Evolutionary conservation across 2,113 vertebrate genomes (phyloP).

Genomic region (Columba janthina): DNA sequence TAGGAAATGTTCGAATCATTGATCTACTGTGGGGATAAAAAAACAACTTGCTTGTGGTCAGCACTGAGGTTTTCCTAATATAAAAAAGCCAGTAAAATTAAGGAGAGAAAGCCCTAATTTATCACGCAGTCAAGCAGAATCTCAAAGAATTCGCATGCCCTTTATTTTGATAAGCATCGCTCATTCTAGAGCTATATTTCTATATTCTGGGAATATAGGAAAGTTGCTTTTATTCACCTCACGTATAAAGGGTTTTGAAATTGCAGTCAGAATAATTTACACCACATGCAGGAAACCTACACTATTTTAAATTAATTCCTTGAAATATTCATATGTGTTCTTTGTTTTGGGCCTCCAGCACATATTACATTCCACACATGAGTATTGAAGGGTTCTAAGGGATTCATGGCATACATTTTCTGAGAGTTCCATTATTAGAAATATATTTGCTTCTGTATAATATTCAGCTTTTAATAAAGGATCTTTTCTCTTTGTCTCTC

Average conservation of each 20-base stretch:
- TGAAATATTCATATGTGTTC: not conserved
- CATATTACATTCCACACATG: not conserved
- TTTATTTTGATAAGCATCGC: not conserved
- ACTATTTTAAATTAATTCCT: slow-evolving; percentile 16
- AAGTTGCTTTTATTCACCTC: not conserved
- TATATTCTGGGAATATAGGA: not conserved
- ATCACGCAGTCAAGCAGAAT: not conserved
- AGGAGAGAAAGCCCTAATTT: not conserved
- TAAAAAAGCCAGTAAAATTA: not conserved
- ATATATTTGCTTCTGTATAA: not conserved
- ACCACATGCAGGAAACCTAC: not conserved
- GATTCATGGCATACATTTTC: not conserved
- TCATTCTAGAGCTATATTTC: not conserved
- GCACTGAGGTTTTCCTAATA: not conserved
- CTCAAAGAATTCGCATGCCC: not conserved
- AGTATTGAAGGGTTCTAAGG: not conserved
- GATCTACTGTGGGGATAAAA: not conserved
- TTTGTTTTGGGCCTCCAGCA: not conserved
- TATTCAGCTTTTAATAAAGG: not conserved
- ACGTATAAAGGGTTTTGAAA: not conserved
- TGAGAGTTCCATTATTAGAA: not conserved
- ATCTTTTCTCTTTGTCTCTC: not conserved
- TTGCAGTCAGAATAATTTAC: not conserved
- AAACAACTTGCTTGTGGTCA: not conserved
- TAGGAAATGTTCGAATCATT: not conserved